Conservation (phyloP, 30 jellyfish, hydroid and myxozoan species). For the Morbakka virulenta region DNA sequence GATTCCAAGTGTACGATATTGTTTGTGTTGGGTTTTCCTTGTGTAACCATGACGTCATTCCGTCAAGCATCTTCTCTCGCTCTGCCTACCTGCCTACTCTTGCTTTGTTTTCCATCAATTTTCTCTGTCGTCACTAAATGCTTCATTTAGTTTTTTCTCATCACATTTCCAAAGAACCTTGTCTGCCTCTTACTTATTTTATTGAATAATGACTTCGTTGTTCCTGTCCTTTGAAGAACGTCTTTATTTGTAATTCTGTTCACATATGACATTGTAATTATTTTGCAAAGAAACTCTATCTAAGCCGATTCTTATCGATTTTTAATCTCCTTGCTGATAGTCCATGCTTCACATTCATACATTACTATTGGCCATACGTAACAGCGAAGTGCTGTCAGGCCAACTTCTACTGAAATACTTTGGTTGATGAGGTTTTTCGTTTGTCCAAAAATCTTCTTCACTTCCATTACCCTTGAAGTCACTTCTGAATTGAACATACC, state of each 20-base stretch:
- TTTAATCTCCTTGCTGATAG: slow-evolving; percentile 15
- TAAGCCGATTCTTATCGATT: slow-evolving; percentile 1
- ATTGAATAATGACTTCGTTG: background rate
- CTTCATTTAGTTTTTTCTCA: background rate
- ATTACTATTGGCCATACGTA: slow-evolving; percentile 5
- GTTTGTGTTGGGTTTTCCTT: background rate
- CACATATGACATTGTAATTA: slow-evolving; percentile 8
- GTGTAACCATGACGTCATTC: background rate
- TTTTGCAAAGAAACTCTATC: slow-evolving; percentile 8
- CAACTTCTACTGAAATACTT: background rate
- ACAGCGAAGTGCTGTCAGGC: background rate
- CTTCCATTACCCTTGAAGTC: background rate
- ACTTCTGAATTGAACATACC: background rate
- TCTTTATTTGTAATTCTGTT: slow-evolving; percentile 24
- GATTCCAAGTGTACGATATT: background rate
- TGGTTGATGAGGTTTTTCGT: background rate
- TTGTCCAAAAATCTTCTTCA: background rate
- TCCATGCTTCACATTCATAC: slow-evolving; percentile 36
- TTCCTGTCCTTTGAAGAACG: background rate
- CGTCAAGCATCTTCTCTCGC: background rate
- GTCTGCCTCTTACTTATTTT: background rate
- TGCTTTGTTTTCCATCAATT: slow-evolving; percentile 11
- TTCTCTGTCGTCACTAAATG: slow-evolving; percentile 6
- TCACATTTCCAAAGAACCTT: slow-evolving; percentile 8
- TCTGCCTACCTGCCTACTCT: no score